Evolutionary conservation across 2,888 invertebrate genomes (phyloP).

Genomic region (Drosophila trichaetosa): DNA sequence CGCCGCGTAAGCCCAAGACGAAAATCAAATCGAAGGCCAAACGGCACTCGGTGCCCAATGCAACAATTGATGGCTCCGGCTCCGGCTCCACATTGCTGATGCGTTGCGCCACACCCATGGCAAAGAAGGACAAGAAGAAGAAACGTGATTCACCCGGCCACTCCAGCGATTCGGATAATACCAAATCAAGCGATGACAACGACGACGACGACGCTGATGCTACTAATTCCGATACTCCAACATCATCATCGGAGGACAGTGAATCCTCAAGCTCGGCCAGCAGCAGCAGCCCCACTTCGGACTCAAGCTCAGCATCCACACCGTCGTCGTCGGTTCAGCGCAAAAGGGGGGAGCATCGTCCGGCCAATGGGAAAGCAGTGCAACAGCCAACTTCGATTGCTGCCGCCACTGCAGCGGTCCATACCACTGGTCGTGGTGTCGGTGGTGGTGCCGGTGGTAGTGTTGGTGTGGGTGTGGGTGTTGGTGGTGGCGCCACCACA

Average conservation of each 20-base stretch:
- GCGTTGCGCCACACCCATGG: background rate
- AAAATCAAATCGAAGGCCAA: slow-evolving; percentile 40
- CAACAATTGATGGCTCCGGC: background rate
- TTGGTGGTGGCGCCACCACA: slow-evolving; percentile 20
- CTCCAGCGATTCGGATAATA: slow-evolving; percentile 47
- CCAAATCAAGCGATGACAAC: slow-evolving; percentile 17
- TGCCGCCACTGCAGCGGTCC: background rate
- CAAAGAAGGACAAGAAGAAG: slow-evolving; percentile 5
- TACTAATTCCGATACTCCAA: slow-evolving; percentile 20
- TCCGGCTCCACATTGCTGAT: background rate
- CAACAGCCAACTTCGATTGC: background rate
- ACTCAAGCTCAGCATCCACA: slow-evolving; percentile 14
- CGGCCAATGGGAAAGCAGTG: slow-evolving; percentile 56
- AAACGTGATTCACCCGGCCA: slow-evolving; percentile 36
- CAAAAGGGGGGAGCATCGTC: slow-evolving; percentile 20
- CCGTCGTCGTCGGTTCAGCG: slow-evolving; percentile 24
- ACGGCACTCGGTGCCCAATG: slow-evolving; percentile 33
- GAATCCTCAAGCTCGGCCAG: slow-evolving; percentile 19
- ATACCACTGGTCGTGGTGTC: slow-evolving; percentile 2
- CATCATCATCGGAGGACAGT: slow-evolving; percentile 39
- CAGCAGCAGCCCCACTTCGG: slow-evolving; percentile 31
- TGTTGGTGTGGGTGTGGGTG: slow-evolving; percentile 1
- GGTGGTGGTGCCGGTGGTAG: slow-evolving; percentile 14
- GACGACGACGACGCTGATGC: background rate
- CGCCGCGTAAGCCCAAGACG: slow-evolving; percentile 65